Evolutionary conservation across 2,888 invertebrate genomes (phyloP), one percentile per base, ranked within the genome.

Genomic region (Mallateleia sp.): DNA sequence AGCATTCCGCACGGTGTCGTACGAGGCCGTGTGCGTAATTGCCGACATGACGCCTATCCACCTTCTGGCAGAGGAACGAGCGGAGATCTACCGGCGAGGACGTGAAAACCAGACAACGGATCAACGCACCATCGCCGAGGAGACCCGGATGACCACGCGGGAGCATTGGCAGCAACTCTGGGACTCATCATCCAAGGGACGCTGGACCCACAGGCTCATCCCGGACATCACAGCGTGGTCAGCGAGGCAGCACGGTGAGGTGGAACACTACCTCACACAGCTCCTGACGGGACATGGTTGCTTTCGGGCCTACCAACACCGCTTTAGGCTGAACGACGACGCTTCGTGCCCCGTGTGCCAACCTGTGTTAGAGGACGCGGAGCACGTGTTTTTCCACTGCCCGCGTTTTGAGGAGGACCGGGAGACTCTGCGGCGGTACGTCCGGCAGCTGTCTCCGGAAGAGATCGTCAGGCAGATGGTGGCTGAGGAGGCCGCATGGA

Each of bases 331-430:
- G 7, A 81, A 84, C 18, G 72, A 79, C 42, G 25, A 66, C 14
- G 18, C 80, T 15, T 54, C 62, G 9, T 87, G 88, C 28, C 85
- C 87, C 11, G 52, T 62, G 11, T 72, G 89, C 25, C 15, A n/a
- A 32, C 3, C 15, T 0, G 71, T 47, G 22, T 50, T 8, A 0
- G 89, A 89, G 24, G 54, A 80, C 22, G 74, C 34, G 18, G 89
- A 88, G 24, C 88, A 89, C 47, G 84, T 81, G 1, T 84, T 87
- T 64, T 89, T 86, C 56, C 25, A 15, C 0, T 89, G 88, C 24
- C 80, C 85, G 1, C 83, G 88, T 15, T 89, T 88, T 32, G 8
- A 38, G 5, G 25, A 9, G 8, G 75, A 87, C 28, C 38, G 82
- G 50, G 52, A n/a, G 50, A 74, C 0, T 22, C 18, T 47, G 18